phyloP scores from a whole-genome alignment of 2,113 vertebrate genomes.

The Cheilinus undulatus region DNA sequence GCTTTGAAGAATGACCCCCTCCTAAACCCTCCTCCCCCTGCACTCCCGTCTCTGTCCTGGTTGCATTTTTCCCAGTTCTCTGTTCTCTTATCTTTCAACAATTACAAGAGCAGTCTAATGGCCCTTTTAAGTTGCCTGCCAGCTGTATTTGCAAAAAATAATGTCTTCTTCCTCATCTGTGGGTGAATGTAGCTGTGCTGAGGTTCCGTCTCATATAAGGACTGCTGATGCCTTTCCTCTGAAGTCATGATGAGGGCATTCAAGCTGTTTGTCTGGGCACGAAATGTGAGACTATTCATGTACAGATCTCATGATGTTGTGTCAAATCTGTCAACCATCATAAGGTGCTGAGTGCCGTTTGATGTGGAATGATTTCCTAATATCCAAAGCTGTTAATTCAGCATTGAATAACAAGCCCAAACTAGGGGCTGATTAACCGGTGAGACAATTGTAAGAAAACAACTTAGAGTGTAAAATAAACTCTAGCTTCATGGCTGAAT shows the following conservation, averaged over 20 bases:
- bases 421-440: slow-evolving; percentile 13
- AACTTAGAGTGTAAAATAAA: slow-evolving; percentile 20
- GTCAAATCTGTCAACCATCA: slow-evolving; percentile 71
- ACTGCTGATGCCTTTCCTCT: slow-evolving; percentile 66
- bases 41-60: slow-evolving; percentile 62
- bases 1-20: slow-evolving; percentile 80
- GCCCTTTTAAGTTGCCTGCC: slow-evolving; percentile 82
- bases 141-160: slow-evolving; percentile 81
- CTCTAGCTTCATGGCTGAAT: neutral
- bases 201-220: slow-evolving; percentile 64
- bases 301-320: slow-evolving; percentile 49
- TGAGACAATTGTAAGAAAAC: slow-evolving; percentile 29
- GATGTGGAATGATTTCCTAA: slow-evolving; percentile 64
- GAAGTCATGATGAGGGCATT: slow-evolving; percentile 70
- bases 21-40: neutral
- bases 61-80: slow-evolving; percentile 71
- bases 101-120: slow-evolving; percentile 82
- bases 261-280: slow-evolving; percentile 69
- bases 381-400: slow-evolving; percentile 24
- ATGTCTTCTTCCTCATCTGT: slow-evolving; percentile 77
- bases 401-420: slow-evolving; percentile 7
- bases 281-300: slow-evolving; percentile 61
- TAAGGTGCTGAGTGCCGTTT: slow-evolving; percentile 44
- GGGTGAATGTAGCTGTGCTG: slow-evolving; percentile 62
- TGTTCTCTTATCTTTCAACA: slow-evolving; percentile 85